Percentiles rank a stretch among this genome's conserved stretches.
Conservation (phyloP, 2,888 invertebrate genomes). For the Chironomus tentans region DNA sequence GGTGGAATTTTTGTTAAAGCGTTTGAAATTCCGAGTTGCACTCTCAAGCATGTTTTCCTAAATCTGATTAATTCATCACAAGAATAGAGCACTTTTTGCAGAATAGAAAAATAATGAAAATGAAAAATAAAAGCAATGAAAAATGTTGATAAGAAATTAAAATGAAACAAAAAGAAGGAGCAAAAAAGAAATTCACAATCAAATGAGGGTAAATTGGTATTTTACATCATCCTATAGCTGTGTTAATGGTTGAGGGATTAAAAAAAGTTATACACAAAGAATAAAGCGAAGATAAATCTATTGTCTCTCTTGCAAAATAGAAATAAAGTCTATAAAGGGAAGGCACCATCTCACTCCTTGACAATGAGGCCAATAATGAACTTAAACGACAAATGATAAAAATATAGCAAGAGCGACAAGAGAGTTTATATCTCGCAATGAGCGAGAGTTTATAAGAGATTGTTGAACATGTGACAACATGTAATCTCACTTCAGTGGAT, state of each 20-base stretch:
- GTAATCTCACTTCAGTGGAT: not conserved
- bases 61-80: too few species aligned
- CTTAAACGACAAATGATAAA: not conserved
- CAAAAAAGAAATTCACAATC: not conserved
- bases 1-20: too few species aligned
- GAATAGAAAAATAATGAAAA: too few species aligned
- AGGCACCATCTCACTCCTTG: not conserved
- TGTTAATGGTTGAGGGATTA: not conserved
- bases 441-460: not conserved
- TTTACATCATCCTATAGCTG: not conserved
- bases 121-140: not conserved
- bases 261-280: not conserved
- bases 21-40: too few species aligned
- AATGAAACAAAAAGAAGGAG: not conserved
- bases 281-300: not conserved
- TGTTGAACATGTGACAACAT: slow-evolving; percentile 4
- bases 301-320: not conserved
- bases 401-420: not conserved
- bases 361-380: slow-evolving; percentile 8
- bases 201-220: not conserved
- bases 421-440: too few species aligned
- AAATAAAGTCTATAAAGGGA: too few species aligned
- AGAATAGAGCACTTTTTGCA: too few species aligned
- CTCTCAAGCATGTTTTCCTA: too few species aligned
- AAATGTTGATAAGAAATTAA: not conserved